Evolutionary conservation across 2,113 vertebrate species (phyloP).

Genomic region (Alexandromys fortis): DNA sequence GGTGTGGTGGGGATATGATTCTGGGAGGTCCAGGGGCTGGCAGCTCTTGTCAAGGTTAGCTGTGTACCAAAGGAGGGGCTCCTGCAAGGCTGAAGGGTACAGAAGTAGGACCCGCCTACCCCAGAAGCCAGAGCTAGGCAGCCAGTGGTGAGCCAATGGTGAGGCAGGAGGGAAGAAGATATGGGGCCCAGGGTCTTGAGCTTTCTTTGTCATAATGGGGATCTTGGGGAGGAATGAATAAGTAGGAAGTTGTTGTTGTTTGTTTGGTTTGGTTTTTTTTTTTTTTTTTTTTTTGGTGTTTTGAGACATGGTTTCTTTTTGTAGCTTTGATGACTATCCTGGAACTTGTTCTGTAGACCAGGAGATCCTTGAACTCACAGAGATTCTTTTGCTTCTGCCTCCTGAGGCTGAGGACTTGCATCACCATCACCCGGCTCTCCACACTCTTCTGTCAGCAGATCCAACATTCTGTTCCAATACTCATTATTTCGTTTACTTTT

Average conservation of each 20-base stretch:
- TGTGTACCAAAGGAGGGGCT: rapidly evolving
- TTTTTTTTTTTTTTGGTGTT: too few species aligned
- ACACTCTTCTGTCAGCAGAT: neutral
- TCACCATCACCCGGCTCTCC: too few species aligned
- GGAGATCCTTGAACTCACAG: too few species aligned
- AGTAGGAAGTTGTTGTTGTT: too few species aligned
- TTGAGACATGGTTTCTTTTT: too few species aligned
- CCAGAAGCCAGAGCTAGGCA: rapidly evolving
- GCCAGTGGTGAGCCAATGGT: rapidly evolving
- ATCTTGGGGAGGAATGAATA: neutral
- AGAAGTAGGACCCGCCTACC: rapidly evolving
- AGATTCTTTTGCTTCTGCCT: too few species aligned
- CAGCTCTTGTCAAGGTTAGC: neutral
- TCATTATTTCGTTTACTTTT: neutral
- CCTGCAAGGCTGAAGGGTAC: too few species aligned
- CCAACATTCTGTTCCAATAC: neutral
- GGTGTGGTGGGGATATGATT: too few species aligned
- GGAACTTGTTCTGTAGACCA: too few species aligned
- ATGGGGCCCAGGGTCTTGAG: neutral
- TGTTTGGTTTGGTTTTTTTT: too few species aligned
- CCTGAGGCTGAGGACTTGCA: too few species aligned
- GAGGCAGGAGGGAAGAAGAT: rapidly evolving
- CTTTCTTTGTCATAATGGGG: rapidly evolving
- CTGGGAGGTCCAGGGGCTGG: rapidly evolving
- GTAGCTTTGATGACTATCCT: too few species aligned